Conservation (phyloP, 2,888 invertebrate species). For the Tinea trinotella region DNA sequence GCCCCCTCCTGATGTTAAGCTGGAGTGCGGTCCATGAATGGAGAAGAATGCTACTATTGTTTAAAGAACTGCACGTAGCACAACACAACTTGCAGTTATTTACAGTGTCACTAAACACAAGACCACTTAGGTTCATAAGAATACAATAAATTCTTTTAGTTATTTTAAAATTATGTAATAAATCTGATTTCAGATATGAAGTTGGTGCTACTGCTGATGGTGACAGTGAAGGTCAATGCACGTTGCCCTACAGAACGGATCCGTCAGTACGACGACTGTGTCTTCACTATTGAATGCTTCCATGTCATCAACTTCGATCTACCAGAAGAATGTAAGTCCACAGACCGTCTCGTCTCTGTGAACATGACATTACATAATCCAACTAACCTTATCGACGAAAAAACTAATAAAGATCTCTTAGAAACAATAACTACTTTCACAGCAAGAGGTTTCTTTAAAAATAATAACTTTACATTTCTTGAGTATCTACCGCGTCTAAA, state of each 20-base stretch:
- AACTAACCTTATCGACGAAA: constrained; percentile 32
- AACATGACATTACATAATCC: constrained; percentile 24
- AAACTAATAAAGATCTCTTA: not conserved
- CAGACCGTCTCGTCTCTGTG: constrained; percentile 41
- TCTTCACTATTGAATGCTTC: constrained; percentile 37
- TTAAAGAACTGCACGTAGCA: too few relatives aligned
- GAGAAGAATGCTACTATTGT: too few relatives aligned
- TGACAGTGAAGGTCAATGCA: not conserved
- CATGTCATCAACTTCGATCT: constrained; percentile 29
- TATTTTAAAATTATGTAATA: not conserved
- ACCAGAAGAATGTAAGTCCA: constrained; percentile 38
- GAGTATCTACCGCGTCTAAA: constrained; percentile 39
- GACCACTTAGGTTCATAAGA: too few relatives aligned
- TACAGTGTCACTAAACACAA: too few relatives aligned
- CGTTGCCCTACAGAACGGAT: constrained; percentile 35
- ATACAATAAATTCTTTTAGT: too few relatives aligned
- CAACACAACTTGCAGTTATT: too few relatives aligned
- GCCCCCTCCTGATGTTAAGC: too few relatives aligned
- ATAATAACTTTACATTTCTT: constrained; percentile 37
- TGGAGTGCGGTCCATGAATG: too few relatives aligned
- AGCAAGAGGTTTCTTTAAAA: constrained; percentile 35
- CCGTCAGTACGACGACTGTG: constrained; percentile 33
- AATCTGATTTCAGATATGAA: not conserved
- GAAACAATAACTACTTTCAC: constrained; percentile 39
- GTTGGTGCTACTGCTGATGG: not conserved